phyloP scores from a whole-genome alignment of 1,140 invertebrate species.

The Euura saliciscinereae region DNA sequence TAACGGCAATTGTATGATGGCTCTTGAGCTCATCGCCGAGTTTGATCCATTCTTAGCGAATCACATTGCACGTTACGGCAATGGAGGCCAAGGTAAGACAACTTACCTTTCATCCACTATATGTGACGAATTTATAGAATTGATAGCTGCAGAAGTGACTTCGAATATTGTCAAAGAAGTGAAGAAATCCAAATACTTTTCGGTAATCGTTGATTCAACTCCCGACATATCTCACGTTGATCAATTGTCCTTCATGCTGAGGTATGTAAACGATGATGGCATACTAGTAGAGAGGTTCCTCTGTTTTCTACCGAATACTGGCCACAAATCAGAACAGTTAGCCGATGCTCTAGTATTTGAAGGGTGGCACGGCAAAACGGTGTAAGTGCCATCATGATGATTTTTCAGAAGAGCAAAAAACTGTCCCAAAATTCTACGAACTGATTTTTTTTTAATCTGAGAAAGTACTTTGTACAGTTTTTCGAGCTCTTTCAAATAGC shows the following conservation, averaged over 20 bases:
- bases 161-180: conserved; percentile 40
- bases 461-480: too few relatives aligned
- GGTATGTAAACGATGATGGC: conserved; percentile 29
- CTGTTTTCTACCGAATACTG: conserved; percentile 30
- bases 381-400: too few relatives aligned
- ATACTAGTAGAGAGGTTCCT: conserved; percentile 33
- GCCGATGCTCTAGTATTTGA: conserved; percentile 23
- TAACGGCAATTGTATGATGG: conserved; percentile 16
- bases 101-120: conserved; percentile 43
- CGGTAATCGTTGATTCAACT: too few relatives aligned
- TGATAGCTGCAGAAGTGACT: conserved; percentile 34
- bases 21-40: conserved; percentile 43
- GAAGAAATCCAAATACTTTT: conserved; percentile 48
- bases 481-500: too few relatives aligned
- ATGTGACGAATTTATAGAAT: conserved; percentile 45
- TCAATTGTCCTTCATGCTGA: conserved; percentile 43
- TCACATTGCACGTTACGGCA: conserved; percentile 42
- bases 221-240: conserved; percentile 46
- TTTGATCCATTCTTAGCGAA: conserved; percentile 46
- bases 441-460: too few relatives aligned
- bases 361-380: too few relatives aligned
- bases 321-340: conserved; percentile 32
- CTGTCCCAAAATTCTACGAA: too few relatives aligned
- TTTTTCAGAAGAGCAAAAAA: too few relatives aligned
- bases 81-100: conserved; percentile 39